Evolutionary conservation across 2,888 invertebrate species (phyloP), one percentile per base, ranked within the genome.

Genomic region (Euzetes globulus): DNA sequence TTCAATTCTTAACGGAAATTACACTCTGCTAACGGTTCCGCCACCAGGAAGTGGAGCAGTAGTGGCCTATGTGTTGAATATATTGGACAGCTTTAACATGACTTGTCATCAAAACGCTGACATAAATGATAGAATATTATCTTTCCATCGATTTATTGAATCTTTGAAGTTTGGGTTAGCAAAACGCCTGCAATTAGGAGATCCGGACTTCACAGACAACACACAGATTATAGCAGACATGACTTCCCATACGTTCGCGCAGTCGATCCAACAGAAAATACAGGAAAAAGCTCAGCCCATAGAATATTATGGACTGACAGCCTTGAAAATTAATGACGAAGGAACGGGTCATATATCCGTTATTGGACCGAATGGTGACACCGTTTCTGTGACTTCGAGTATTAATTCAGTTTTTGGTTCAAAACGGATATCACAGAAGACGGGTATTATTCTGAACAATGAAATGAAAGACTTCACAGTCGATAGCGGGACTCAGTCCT

Each of bases 291-390:
- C 27, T 17, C 70, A 70, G 47, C 45, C 33, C 7, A 70, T 25
- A 0, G n/a, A 7, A 25, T 70, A 70, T 70, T 78, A 78, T 65
- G 77, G 75, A 22, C 25, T 72, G 25, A 72, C 45, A 15, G 71
- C 68, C 55, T 71, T 70, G 9, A 17, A 29, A 1, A 45, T 27
- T 9, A 15, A 75, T 75, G 80, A 80, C 78, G 88, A 90, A 82
- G 95, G 96, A 50, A 98, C 97, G 0, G 89, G 94, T 0, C 97
- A 98, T 81, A 86, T 94, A 50, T 91, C 92, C 0, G 88, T 95
- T 60, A 82, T 95, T 5, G 91, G 89, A 0, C 86, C 87, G 4
- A 90, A 92, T 81, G 94, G 97, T 0, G 92, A 94, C 81, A 96
- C 94, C 0, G 93, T 97, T 0, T 90, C 95, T 0, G 88, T 91